Evolutionary conservation across 2,113 vertebrate genomes (phyloP), one percentile per base, ranked within the genome.

Genomic region (Gavia stellata): DNA sequence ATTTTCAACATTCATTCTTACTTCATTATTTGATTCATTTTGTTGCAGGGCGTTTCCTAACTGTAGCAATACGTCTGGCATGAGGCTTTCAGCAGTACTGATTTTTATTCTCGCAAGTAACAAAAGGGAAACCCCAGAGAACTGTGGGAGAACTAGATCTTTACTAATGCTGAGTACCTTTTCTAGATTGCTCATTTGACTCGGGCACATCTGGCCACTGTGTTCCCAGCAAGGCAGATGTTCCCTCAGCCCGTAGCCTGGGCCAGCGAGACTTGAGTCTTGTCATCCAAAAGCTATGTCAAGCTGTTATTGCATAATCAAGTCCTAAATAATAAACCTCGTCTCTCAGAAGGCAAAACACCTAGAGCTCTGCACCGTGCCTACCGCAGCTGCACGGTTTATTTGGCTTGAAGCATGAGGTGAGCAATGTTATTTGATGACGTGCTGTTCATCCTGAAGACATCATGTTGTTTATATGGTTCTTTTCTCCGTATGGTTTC

Each of bases 181-280:
- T 20, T 81, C 26, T 36, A 21, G 2, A 17, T 71, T 2, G 3
- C 29, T 49, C 1, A 0, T 36, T 40, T 55, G 71, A 28, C 18
- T 62, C 1, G 4, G 53, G 52, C 58, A 21, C 17, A 28, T 65
- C 67, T 88, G 62, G 14, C n/a, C 33, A 0, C 29, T 72, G 44
- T 73, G 12, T 52, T 65, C 58, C 52, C 62, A 9, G 7, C 1
- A 3, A 65, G 63, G 49, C 0, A 10, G 44, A 56, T 59, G 20
- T 86, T 81, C 40, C 45, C 36, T 61, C 81, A 66, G 75, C 62
- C 82, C 47, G 9, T 55, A 47, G 21, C 29, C 47, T 82, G 49
- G 19, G 5, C 66, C 16, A 8, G n/a, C 17, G 79, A 59, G 66
- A 36, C 29, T 65, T 0, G 0, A 61, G 24, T 15, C n/a, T 15